Evolutionary conservation across 1,140 invertebrate genomes (phyloP), one percentile per base, ranked within the genome.

Genomic region (Antheraea pernyi): DNA sequence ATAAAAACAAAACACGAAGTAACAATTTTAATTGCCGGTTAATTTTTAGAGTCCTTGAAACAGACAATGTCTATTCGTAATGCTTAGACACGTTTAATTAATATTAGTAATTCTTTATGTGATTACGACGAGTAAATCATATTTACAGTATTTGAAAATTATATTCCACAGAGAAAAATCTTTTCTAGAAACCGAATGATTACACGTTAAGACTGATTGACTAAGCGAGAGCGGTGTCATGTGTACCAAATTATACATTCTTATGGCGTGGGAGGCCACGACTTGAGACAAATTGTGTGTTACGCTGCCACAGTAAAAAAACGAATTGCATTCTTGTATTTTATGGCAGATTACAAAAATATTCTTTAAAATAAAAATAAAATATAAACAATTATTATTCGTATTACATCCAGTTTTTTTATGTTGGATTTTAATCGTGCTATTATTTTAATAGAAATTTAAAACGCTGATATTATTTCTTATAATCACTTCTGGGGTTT

Each of bases 131-230:
- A 30, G 22, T 30, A 2, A 30, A 30, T 30, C 22, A 30, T 30
- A 30, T n/a, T n/a, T n/a, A n/a, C n/a, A 30, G 22, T 30, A 30
- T 30, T 30, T n/a, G n/a, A n/a, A n/a, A n/a, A n/a, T n/a, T 30
- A 30, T 30, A 30, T 42, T 42, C 39, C 39, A 42, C 11, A 42
- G 11, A 19, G 36, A 59, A 59, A 61, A 68, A 74, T 59, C 66
- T 81, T 75, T 88, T 83, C 78, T 84, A 79, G 74, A 76, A 79
- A 71, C 73, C 10, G 58, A 70, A 75, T 77, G 76, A 75, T 53
- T 79, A 72, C 65, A 72, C 67, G 59, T 60, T 66, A 72, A 78
- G 72, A 80, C 71, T 72, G 72, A 76, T 75, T 74, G 77, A 74
- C 66, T 77, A 72, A 77, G 71, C 73, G 70, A 73, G 46, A 75